A percentile compares a stretch with the other conserved stretches of the same genome.
These are phyloP conservation scores for Thalassaphorura encarpata DNA, from an alignment of 1,140 invertebrate species.

Conservation along the genomic window DNA sequence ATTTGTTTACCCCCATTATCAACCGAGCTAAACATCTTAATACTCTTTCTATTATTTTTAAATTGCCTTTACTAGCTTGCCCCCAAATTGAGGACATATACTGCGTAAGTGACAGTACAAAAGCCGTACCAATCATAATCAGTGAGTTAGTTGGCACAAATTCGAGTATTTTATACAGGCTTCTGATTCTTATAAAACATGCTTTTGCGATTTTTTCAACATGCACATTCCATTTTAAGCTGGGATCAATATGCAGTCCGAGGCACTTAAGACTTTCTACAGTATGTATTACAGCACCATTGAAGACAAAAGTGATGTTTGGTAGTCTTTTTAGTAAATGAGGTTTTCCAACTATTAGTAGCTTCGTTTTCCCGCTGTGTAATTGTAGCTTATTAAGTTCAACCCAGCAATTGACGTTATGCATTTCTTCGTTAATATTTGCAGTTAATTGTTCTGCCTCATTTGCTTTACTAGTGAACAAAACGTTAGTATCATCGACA, in stretches of 20 bases:
- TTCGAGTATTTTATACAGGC: not conserved
- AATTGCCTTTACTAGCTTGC: too few species aligned
- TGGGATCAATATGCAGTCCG: not conserved
- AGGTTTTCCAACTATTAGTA: not conserved
- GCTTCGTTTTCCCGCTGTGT: not conserved
- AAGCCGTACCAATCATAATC: too few species aligned
- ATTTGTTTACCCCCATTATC: too few species aligned
- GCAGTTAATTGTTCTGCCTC: not conserved
- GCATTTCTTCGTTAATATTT: not conserved
- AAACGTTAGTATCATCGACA: conserved; percentile 10
- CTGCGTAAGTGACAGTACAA: too few species aligned
- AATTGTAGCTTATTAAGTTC: not conserved
- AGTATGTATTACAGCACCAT: not conserved
- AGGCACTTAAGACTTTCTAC: not conserved
- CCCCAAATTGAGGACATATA: too few species aligned
- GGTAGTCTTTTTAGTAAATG: not conserved
- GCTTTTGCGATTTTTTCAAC: not conserved
- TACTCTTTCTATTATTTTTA: too few species aligned
- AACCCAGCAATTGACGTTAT: not conserved
- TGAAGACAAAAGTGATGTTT: not conserved
- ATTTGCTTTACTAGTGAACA: not conserved
- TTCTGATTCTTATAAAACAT: not conserved
- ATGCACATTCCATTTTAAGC: not conserved
- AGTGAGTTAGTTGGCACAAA: too few species aligned
- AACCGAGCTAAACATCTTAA: too few species aligned